Conservation (phyloP, 2,797 vertebrate species). For the Hapalemur alaotrensis region DNA sequence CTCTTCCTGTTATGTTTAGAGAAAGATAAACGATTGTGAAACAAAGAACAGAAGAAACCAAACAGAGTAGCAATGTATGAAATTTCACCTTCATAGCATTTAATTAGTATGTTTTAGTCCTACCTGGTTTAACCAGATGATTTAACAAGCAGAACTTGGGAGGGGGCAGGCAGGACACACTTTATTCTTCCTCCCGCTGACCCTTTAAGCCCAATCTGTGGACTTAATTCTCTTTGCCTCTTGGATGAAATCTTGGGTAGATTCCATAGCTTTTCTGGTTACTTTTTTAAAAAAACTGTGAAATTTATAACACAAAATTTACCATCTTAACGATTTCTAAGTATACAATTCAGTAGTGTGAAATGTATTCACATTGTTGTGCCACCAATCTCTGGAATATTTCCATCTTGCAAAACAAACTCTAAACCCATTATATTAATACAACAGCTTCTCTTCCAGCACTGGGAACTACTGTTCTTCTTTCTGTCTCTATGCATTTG, state of each 20-base stretch:
- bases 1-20: neutral
- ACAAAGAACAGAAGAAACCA: neutral
- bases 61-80: neutral
- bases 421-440: neutral
- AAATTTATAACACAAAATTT: neutral
- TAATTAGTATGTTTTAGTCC: neutral
- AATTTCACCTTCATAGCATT: neutral
- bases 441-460: neutral
- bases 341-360: neutral
- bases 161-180: neutral
- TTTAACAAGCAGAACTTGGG: neutral
- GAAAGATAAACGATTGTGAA: conserved; percentile 1
- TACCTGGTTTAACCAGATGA: fast-evolving
- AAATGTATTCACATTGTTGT: neutral
- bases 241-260: neutral
- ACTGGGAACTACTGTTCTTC: neutral
- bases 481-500: neutral
- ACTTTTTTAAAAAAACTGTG: neutral
- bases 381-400: neutral
- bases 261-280: neutral
- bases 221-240: neutral
- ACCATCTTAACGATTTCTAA: neutral
- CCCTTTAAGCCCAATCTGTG: neutral
- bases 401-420: neutral
- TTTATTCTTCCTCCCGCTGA: neutral